These are phyloP conservation scores for Corythucha ciliata DNA, from an alignment of 2,888 invertebrate species.

Conservation along the genomic window DNA sequence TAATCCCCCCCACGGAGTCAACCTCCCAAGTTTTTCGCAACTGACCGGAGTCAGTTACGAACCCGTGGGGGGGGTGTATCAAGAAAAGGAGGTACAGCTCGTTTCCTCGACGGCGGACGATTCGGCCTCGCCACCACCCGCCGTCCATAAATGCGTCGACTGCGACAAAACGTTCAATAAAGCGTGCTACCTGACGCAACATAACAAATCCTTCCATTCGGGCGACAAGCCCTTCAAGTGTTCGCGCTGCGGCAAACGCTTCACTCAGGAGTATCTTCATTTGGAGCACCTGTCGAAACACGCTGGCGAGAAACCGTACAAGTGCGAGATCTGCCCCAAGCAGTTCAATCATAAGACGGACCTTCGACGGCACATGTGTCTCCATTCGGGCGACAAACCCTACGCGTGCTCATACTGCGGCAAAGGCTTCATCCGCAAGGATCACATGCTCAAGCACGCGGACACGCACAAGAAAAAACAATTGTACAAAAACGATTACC, in stretches of 20 bases:
- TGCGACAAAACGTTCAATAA: constrained; percentile 79
- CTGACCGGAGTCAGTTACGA: constrained; percentile 26
- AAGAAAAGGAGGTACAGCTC: constrained; percentile 18
- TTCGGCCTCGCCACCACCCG: constrained; percentile 6
- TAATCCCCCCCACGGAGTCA: constrained; percentile 46
- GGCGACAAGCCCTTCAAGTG: constrained; percentile 82
- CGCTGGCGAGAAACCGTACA: constrained; percentile 73
- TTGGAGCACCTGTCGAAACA: constrained; percentile 68
- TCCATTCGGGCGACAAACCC: constrained; percentile 78
- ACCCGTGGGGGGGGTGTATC: constrained; percentile 29
- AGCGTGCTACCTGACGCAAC: constrained; percentile 80
- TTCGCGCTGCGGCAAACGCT: constrained; percentile 72
- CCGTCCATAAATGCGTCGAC: constrained; percentile 56
- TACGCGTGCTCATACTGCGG: constrained; percentile 71
- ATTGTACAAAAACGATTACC: constrained; percentile 22
- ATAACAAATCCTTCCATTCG: constrained; percentile 80
- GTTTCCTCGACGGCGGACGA: background rate
- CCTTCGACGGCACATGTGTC: constrained; percentile 72
- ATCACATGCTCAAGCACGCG: constrained; percentile 81
- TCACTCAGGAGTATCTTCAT: constrained; percentile 59
- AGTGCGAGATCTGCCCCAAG: constrained; percentile 75
- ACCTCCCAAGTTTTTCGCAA: constrained; percentile 52
- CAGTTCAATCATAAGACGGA: constrained; percentile 88
- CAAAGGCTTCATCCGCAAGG: constrained; percentile 82
- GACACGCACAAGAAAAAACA: constrained; percentile 56